phyloP scores from a whole-genome alignment of 2,113 vertebrate species.

The Thermophis baileyi region DNA sequence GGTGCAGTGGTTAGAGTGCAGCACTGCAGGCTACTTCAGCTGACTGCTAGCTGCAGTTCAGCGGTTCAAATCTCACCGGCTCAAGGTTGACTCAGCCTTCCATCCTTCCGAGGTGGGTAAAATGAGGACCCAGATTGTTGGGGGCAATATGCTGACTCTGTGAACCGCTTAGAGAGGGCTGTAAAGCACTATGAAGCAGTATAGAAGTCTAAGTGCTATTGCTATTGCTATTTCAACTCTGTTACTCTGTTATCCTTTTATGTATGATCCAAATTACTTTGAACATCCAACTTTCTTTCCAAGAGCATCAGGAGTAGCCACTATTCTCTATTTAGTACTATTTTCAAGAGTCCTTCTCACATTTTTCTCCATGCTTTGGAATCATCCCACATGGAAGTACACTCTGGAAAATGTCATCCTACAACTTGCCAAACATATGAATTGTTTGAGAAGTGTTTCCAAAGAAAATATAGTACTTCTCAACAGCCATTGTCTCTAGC shows the following conservation, averaged over 20 bases:
- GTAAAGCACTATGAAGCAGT: too few species aligned
- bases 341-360: neutral
- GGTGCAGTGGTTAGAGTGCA: too few species aligned
- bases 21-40: too few species aligned
- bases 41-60: too few species aligned
- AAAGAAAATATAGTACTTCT: neutral
- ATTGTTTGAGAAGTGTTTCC: neutral
- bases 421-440: neutral
- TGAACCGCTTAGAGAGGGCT: too few species aligned
- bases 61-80: too few species aligned
- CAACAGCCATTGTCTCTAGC: neutral
- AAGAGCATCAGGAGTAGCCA: neutral
- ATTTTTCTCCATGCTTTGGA: neutral
- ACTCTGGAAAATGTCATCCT: neutral
- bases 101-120: too few species aligned
- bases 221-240: too few species aligned
- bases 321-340: neutral
- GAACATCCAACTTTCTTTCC: neutral
- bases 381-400: neutral
- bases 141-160: too few species aligned
- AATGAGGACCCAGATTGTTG: too few species aligned
- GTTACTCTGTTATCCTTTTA: slow-evolving; percentile 19
- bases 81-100: too few species aligned
- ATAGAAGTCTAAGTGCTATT: too few species aligned
- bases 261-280: slow-evolving; percentile 1